Evolutionary conservation across 2,888 invertebrate species (phyloP).

Genomic region (Synergus gifuensis): DNA sequence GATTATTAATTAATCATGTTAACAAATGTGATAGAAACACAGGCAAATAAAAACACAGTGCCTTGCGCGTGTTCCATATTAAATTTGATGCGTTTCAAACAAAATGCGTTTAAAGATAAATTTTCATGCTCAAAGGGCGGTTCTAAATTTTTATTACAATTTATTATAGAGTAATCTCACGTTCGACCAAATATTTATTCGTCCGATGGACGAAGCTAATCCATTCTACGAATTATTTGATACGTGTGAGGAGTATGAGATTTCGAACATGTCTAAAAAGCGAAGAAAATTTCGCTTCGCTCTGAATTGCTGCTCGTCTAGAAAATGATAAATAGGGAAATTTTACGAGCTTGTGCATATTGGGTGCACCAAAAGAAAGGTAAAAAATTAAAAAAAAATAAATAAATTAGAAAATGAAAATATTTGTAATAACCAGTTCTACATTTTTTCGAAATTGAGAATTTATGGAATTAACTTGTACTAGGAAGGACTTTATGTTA

Average conservation of each 20-base stretch:
- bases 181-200: conserved; percentile 72
- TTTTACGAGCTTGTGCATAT: conserved; percentile 32
- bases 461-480: neutral
- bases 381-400: neutral
- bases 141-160: conserved; percentile 68
- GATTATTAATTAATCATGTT: conserved; percentile 59
- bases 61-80: conserved; percentile 74
- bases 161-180: conserved; percentile 74
- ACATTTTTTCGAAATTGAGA: neutral
- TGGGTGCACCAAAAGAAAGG: neutral
- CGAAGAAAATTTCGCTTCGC: conserved; percentile 67
- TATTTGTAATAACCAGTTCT: neutral
- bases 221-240: conserved; percentile 64
- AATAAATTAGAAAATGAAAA: neutral
- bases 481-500: neutral
- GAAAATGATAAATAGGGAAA: conserved; percentile 59
- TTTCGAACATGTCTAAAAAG: conserved; percentile 62
- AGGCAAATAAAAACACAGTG: conserved; percentile 66
- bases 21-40: conserved; percentile 70
- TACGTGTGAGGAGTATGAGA: conserved; percentile 42
- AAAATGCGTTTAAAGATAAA: conserved; percentile 53
- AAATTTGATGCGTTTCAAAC: conserved; percentile 49
- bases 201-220: conserved; percentile 67
- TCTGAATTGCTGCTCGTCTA: conserved; percentile 70
- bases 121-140: conserved; percentile 57